Base-by-base conservation (phyloP, 2,888 invertebrate species). In the Diaperis boleti region DNA sequence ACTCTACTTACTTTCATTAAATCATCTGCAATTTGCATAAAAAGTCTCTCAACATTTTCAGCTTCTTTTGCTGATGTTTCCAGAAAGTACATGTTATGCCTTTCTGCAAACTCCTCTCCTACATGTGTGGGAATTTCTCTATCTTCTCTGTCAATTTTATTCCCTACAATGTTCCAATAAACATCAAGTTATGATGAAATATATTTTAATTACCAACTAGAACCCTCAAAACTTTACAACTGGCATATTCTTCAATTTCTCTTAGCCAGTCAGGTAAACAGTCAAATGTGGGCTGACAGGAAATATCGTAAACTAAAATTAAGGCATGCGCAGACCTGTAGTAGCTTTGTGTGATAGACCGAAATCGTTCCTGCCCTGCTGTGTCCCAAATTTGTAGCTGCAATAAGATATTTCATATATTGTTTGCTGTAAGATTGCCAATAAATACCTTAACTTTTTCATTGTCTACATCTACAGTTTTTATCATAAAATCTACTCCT, bases 321-420 rank as follows among this genome's bases (percentile, higher is more conserved):
- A 98, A 87, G 7, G 98, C 98, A 82, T 98, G 97, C 0, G 98
- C 98, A 65, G 96, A 96, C 73, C 97, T 87, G 81, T 98, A 98
- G 83, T 98, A 98, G 81, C 96, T 96, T 81, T 98, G 98, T 1
- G 98, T 98, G 71, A 98, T 98, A 2, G 97, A 96, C 59, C 98
- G 88, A 82, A 98, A 98, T 71, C 94, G 84, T 81, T 98, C 98
- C 82, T 98, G 98, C 0, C 98, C 98, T 1, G 98, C 98, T 7
- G 98, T 98, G 79, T 98, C 98, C 98, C 98, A 98, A 79, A 98
- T 98, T 89, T 98, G 98, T 62, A 98, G 85, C 95, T 96, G 76
- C 65, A 84, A 82, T n/a, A 10, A 29, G 3, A 15, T 5, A 26
- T 2, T 26, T 6, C 6, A n/a, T 8, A 3, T 26, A 41, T n/a